phyloP scores from a whole-genome alignment of 2,888 invertebrate genomes.

The Drosophila merina region DNA sequence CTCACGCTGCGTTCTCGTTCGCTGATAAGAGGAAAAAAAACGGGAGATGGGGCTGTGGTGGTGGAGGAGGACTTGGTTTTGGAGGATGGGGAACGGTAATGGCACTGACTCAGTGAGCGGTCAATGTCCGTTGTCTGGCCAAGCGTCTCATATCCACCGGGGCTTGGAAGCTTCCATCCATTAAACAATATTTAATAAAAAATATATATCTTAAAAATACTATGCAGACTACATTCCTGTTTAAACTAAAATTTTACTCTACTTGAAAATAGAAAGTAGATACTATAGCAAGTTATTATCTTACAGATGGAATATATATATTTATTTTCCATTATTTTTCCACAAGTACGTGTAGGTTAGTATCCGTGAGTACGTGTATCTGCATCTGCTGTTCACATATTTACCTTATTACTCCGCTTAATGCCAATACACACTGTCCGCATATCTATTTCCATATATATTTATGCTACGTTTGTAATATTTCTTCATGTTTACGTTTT shows the following conservation, averaged over 20 bases:
- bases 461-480: constrained; percentile 25
- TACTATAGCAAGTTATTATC: constrained; percentile 28
- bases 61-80: not conserved
- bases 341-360: not conserved
- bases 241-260: too few species aligned
- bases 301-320: constrained; percentile 12
- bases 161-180: not conserved
- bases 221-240: too few species aligned
- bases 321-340: too few species aligned
- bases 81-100: not conserved
- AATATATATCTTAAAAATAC: too few species aligned
- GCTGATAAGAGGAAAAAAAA: constrained; percentile 37
- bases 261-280: not conserved
- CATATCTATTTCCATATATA: constrained; percentile 39
- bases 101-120: constrained; percentile 34
- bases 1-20: constrained; percentile 55
- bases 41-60: not conserved
- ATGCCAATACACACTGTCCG: constrained; percentile 33
- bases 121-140: constrained; percentile 24
- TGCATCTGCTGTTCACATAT: constrained; percentile 29
- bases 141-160: not conserved
- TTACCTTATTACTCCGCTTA: constrained; percentile 45
- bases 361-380: constrained; percentile 10
- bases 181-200: too few species aligned
- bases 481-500: constrained; percentile 48